Base-by-base conservation (phyloP, 2,888 invertebrate genomes). In the Ethmia dodecea region DNA sequence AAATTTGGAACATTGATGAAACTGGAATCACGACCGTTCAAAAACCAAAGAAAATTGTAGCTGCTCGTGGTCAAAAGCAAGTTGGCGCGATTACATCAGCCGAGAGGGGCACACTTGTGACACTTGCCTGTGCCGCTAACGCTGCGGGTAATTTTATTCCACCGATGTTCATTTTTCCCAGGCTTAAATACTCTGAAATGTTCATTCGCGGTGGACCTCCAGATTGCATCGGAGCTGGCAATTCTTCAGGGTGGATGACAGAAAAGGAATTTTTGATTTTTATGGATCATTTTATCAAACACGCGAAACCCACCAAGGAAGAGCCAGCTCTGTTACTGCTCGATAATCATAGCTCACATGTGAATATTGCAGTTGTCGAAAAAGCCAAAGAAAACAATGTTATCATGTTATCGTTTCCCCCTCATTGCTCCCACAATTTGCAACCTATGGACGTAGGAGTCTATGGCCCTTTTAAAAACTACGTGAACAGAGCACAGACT, bases 231-330 rank as follows among this genome's bases (percentile, higher is more conserved):
- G 65, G 61, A 10, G 50, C 50, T 28, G 64, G 55, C 5, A 66
- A 68, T 43, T 10, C 24, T 3, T 52, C 50, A 5, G 62, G 64
- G 9, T 68, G 63, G 67, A 63, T 63, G 55, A 45, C 43, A 11
- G 51, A 30, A 14, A 37, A 36, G 13, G 47, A 55, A 28, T 64
- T 66, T 26, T 14, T 44, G 3, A 34, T 42, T 20, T 68, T 53
- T 42, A 34, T 63, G 24, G 37, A 64, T 10, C 60, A 68, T 42
- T 69, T 69, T 38, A 40, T 52, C 15, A 51, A 57, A 28, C 33
- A 52, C 20, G 33, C 31, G 0, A 47, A 42, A 28, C 40, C 48
- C 4, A 42, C 47, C 12, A 30, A 34, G 28, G 39, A 50, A 27
- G 32, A 51, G 2, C 51, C 52, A 24, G 55, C 57, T 11, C 38